Evolutionary conservation across 2,888 invertebrate genomes (phyloP).

Genomic region (Drosophila subsilvestris): DNA sequence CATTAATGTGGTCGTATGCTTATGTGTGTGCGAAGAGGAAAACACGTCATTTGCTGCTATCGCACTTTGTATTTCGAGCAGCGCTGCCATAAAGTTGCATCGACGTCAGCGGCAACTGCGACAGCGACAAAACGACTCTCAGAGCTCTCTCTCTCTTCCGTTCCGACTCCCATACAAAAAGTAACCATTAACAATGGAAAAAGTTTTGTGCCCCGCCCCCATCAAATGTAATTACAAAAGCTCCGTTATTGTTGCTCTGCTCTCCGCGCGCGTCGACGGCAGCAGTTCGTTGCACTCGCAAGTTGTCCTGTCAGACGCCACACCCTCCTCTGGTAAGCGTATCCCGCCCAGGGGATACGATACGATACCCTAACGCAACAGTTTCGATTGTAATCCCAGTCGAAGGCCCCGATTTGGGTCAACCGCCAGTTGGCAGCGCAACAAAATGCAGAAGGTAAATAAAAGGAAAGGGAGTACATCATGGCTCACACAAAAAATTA

Average conservation of each 20-base stretch:
- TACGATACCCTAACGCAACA: conserved; percentile 35
- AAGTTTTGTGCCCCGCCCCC: conserved; percentile 32
- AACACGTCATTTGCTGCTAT: conserved; percentile 73
- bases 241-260: conserved; percentile 61
- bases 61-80: conserved; percentile 62
- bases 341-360: conserved; percentile 9
- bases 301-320: conserved; percentile 45
- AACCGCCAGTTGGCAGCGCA: conserved; percentile 33
- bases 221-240: conserved; percentile 69
- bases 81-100: conserved; percentile 12
- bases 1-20: background rate
- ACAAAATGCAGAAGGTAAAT: conserved; percentile 8
- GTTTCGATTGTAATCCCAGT: conserved; percentile 40
- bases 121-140: background rate
- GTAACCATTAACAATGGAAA: conserved; percentile 47
- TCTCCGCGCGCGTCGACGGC: conserved; percentile 23
- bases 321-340: conserved; percentile 24
- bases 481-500: conserved; percentile 3
- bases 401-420: conserved; percentile 41
- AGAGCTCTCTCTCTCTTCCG: conserved; percentile 1
- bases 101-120: conserved; percentile 10
- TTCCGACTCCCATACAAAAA: conserved; percentile 5
- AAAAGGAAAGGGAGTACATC: background rate
- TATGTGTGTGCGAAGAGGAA: conserved; percentile 29
- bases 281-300: conserved; percentile 72